Percentiles rank a stretch among this genome's conserved stretches.
Evolutionary conservation across 1,140 invertebrate species (phyloP).

Genomic region (Drosophila ironensis): DNA sequence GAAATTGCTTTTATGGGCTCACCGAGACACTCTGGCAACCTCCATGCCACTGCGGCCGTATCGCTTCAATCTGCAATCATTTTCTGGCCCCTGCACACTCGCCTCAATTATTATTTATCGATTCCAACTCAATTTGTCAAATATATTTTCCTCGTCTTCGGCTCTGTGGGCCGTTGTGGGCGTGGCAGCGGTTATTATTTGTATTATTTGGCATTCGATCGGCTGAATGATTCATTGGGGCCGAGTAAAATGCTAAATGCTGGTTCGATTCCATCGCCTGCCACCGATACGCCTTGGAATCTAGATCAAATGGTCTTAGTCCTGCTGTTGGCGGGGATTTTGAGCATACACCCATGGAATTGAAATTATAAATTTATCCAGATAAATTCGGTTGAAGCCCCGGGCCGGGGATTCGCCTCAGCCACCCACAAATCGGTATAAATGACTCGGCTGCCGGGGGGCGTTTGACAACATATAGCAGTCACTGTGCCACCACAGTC

Average conservation of each 20-base stretch:
- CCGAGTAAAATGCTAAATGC: constrained; percentile 9
- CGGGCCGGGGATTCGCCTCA: neutral
- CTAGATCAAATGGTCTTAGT: constrained; percentile 6
- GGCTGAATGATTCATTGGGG: constrained; percentile 22
- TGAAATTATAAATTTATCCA: constrained; percentile 45
- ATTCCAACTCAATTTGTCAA: constrained; percentile 70
- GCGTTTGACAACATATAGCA: neutral
- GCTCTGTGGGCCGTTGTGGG: neutral
- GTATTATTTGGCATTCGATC: constrained; percentile 28
- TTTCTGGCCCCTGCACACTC: constrained; percentile 27
- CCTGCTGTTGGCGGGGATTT: constrained; percentile 1
- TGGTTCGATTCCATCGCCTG: constrained; percentile 2
- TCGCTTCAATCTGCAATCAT: constrained; percentile 32
- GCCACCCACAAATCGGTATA: constrained; percentile 38
- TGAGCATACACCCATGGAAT: constrained; percentile 22
- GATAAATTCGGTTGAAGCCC: constrained; percentile 2
- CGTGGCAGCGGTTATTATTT: no score
- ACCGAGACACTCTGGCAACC: constrained; percentile 27
- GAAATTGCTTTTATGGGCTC: constrained; percentile 64
- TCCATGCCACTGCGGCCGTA: neutral
- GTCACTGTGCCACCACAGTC: constrained; percentile 26
- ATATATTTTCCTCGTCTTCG: constrained; percentile 25
- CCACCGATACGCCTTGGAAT: constrained; percentile 10
- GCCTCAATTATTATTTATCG: constrained; percentile 69
- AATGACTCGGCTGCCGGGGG: constrained; percentile 16